phyloP scores from a whole-genome alignment of 2,888 invertebrate species.

The Argyresthia goedartella region DNA sequence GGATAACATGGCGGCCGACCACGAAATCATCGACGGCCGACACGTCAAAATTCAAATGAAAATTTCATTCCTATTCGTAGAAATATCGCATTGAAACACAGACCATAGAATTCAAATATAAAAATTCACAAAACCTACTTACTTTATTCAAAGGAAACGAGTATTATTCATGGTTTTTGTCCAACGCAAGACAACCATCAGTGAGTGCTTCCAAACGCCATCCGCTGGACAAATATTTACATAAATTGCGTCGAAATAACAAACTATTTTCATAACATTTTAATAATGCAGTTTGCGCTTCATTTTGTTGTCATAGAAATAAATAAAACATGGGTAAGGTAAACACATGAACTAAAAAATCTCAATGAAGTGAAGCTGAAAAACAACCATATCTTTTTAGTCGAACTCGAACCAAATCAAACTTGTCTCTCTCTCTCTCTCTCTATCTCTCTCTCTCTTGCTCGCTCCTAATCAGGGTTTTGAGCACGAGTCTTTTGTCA shows the following conservation, averaged over 20 bases:
- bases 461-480: no score
- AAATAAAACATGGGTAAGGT: conserved; percentile 24
- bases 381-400: conserved; percentile 66
- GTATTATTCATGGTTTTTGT: conserved; percentile 49
- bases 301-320: conserved; percentile 16
- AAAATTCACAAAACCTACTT: conserved; percentile 30
- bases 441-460: no score
- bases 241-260: background rate
- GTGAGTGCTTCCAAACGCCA: conserved; percentile 48
- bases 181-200: conserved; percentile 37
- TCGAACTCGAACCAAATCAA: no score
- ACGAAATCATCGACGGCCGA: conserved; percentile 50
- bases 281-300: background rate
- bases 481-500: no score
- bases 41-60: conserved; percentile 42
- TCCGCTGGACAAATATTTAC: conserved; percentile 35
- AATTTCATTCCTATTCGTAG: conserved; percentile 26
- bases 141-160: conserved; percentile 50
- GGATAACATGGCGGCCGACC: conserved; percentile 68
- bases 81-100: conserved; percentile 4
- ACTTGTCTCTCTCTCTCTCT: no score
- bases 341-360: conserved; percentile 36
- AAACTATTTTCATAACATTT: background rate
- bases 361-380: conserved; percentile 55
- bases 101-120: conserved; percentile 18